Conservation (phyloP, 30 jellyfish, hydroid and myxozoan species). For the Euphysa ruthae region DNA sequence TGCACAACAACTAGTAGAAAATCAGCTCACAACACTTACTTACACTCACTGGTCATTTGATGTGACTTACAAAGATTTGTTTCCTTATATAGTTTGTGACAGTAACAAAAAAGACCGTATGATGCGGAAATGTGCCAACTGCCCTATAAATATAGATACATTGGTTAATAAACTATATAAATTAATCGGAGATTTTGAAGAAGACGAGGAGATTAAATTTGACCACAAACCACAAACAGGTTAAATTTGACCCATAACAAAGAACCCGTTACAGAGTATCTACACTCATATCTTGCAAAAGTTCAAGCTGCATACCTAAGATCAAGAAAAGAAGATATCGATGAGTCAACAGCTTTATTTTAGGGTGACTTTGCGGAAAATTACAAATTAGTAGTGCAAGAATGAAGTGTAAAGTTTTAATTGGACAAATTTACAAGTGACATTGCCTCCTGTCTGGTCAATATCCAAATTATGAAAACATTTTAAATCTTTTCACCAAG, state of each 20-base stretch:
- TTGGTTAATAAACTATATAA: background rate
- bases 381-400: background rate
- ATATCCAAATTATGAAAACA: too few species aligned
- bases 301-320: background rate
- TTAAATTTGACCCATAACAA: too few species aligned
- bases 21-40: too few species aligned
- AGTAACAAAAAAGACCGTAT: background rate
- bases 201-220: too few species aligned
- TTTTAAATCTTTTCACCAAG: too few species aligned
- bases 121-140: background rate
- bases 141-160: background rate
- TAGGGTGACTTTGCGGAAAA: background rate
- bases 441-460: too few species aligned
- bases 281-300: background rate
- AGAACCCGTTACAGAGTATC: too few species aligned
- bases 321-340: background rate
- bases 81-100: background rate
- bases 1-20: too few species aligned
- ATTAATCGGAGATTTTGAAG: background rate
- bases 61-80: background rate
- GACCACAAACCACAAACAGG: too few species aligned
- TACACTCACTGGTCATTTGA: too few species aligned
- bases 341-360: background rate
- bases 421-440: background rate
- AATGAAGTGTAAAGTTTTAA: background rate